Base-by-base conservation (phyloP, 2,113 vertebrate species). In the Alethe diademata region DNA sequence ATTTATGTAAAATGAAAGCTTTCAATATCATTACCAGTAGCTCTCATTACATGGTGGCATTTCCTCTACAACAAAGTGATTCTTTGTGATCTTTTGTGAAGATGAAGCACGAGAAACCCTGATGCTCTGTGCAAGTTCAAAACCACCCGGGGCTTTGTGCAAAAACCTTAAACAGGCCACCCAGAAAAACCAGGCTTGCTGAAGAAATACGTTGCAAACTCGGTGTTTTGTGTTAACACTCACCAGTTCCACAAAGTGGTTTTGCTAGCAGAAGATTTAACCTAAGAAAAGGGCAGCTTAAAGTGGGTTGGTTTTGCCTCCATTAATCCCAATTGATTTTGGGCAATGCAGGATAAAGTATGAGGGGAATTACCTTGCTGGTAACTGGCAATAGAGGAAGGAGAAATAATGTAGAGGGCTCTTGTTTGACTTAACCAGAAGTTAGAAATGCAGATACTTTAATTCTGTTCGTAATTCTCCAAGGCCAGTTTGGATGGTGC, bases 241-340 rank as follows among this genome's bases (percentile, higher is more conserved):
- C 92, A 69, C 57, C 79, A 57, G 35, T 92, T 96, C 94, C 96
- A 93, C 97, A 91, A 48, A 60, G 89, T 47, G 91, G 95, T 96
- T 96, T 96, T 3, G 0, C 74, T 90, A 79, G 31, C 84, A 29
- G 53, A n/a, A 81, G 60, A 6, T 79, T 35, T 38, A 66, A 76
- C 57, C 58, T 53, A 31, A 90, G 94, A 58, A 72, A 38, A 70
- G 13, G 53, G 35, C n/a, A n/a, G 31, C n/a, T 86, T 43, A 14
- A 92, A 90, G 82, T 43, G 66, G 66, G 82, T 65, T 15, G 1
- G 2, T 53, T 78, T 73, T 66, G 15, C 47, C 40, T 89, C 38
- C 38, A 2, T 54, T 50, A 24, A 0, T 78, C 65, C 35, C 14
- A 40, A 65, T 12, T 64, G 86, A 28, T 74, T 71, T 81, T 43